Conservation (phyloP, 2,888 invertebrate species). For the Petrophora chlorosata region DNA sequence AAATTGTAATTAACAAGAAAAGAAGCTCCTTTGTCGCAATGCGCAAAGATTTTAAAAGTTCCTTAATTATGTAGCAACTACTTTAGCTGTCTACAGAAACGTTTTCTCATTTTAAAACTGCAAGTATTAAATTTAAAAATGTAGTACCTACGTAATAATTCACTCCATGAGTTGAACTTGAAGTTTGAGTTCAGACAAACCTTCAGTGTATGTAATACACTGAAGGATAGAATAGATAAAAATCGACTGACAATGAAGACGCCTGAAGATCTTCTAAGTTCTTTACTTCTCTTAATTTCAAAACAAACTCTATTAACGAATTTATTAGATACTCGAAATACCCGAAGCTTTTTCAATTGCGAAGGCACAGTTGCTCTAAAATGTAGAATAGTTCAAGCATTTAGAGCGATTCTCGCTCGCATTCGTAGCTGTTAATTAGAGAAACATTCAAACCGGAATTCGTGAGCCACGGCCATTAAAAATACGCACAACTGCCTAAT, state of each 20-base stretch:
- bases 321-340: not conserved
- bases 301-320: too few species aligned
- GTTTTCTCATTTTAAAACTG: slow-evolving; percentile 2
- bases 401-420: slow-evolving; percentile 4
- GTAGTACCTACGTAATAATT: too few species aligned
- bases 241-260: too few species aligned
- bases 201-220: too few species aligned
- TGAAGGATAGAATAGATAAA: too few species aligned
- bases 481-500: slow-evolving; percentile 32
- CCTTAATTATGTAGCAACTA: slow-evolving; percentile 24
- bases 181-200: too few species aligned
- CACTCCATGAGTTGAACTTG: too few species aligned
- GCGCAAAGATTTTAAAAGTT: slow-evolving; percentile 44
- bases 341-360: not conserved
- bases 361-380: not conserved
- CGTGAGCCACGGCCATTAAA: slow-evolving; percentile 29
- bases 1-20: too few species aligned
- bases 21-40: slow-evolving; percentile 56
- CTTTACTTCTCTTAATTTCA: too few species aligned
- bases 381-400: slow-evolving; percentile 20
- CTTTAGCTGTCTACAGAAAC: slow-evolving; percentile 1
- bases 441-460: slow-evolving; percentile 29
- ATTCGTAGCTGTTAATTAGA: slow-evolving; percentile 30
- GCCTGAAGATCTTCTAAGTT: too few species aligned
- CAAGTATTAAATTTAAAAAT: slow-evolving; percentile 2